Evolutionary conservation across 2,888 invertebrate species (phyloP).

Genomic region (Didymodactylos carnosus): DNA sequence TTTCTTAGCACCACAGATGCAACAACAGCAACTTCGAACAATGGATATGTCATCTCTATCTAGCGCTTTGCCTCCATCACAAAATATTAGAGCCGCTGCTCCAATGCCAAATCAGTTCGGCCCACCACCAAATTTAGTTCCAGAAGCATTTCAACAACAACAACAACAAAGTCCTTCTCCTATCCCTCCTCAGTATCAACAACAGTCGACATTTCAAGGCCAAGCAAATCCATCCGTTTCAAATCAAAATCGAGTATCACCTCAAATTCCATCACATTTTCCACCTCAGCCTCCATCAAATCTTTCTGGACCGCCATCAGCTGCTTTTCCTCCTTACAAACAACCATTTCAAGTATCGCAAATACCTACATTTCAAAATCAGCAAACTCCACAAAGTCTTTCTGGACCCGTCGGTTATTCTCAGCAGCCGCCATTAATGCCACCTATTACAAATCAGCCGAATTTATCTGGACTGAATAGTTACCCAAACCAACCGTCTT

Average conservation of each 20-base stretch:
- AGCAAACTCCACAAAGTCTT: background rate
- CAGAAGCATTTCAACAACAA: too few species aligned
- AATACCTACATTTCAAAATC: background rate
- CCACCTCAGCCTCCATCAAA: background rate
- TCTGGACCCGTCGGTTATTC: too few species aligned
- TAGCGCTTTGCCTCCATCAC: too few species aligned
- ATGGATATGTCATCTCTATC: too few species aligned
- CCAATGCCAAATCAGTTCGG: too few species aligned
- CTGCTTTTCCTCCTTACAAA: background rate
- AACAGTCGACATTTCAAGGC: background rate
- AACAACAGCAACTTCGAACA: too few species aligned
- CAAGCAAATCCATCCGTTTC: background rate
- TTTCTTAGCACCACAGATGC: too few species aligned
- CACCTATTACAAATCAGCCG: too few species aligned
- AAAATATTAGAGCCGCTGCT: too few species aligned
- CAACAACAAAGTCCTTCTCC: too few species aligned
- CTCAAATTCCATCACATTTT: background rate
- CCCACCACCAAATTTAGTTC: background rate
- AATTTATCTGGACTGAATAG: too few species aligned
- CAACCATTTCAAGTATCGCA: background rate
- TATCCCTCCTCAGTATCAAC: background rate
- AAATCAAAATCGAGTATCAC: background rate
- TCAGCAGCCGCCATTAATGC: too few species aligned
- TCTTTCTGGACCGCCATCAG: background rate
- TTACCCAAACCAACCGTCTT: background rate